These are phyloP conservation scores for Podiceps cristatus DNA, from an alignment of 2,113 vertebrate genomes.

Conservation along the genomic window DNA sequence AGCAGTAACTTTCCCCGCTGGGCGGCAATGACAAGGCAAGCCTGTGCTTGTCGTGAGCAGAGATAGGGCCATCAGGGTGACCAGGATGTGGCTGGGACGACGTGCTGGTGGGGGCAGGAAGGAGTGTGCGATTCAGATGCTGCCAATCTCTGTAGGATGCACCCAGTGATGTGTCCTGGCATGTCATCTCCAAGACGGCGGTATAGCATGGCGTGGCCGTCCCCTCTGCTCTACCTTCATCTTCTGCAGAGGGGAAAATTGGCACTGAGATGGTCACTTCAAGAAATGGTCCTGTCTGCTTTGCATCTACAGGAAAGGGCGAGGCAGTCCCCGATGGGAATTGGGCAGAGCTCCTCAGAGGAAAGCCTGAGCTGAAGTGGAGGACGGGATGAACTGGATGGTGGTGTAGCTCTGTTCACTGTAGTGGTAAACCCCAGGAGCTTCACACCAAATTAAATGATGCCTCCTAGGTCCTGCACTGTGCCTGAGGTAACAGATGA, in stretches of 20 bases:
- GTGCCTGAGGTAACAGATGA: not conserved
- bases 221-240: not conserved
- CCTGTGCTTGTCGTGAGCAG: not conserved
- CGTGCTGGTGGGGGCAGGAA: not conserved
- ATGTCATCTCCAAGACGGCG: rapidly evolving
- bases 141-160: not conserved
- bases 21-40: not conserved
- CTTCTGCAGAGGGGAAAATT: not conserved
- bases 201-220: rapidly evolving
- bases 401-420: not conserved
- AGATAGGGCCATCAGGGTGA: not conserved
- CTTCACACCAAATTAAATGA: not conserved
- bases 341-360: not conserved
- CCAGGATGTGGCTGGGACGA: not conserved
- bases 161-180: rapidly evolving
- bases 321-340: not conserved
- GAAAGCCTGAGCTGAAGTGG: not conserved
- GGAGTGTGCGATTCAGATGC: not conserved
- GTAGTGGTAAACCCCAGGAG: not conserved
- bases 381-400: not conserved
- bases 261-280: not conserved
- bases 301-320: not conserved
- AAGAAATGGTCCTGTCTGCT: not conserved
- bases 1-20: not conserved
- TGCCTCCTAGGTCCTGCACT: not conserved